These are phyloP conservation scores for Aurelia sp. DNA, from an alignment of 30 jellyfish, hydroid and myxozoan species.

Conservation along the genomic window DNA sequence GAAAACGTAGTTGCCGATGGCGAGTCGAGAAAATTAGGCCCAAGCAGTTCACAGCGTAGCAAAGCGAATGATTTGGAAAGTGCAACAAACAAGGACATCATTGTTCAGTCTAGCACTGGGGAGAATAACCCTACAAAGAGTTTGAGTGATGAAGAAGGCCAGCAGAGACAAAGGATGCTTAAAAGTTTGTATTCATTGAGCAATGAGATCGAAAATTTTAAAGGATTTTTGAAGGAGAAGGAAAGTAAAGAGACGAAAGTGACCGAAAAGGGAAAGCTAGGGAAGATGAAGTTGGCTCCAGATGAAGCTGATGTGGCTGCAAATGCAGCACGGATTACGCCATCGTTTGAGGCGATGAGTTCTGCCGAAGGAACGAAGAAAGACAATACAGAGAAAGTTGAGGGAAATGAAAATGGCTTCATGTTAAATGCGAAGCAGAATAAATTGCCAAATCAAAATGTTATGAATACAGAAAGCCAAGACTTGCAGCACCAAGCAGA, in stretches of 20 bases:
- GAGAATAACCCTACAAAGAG: neutral
- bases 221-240: slow-evolving; percentile 18
- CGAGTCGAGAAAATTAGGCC: neutral
- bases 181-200: slow-evolving; percentile 55
- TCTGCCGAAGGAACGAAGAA: neutral
- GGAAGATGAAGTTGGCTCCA: neutral
- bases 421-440: neutral
- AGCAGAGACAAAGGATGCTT: slow-evolving; percentile 41
- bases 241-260: neutral
- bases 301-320: neutral
- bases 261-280: neutral
- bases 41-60: neutral
- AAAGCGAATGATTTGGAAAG: neutral
- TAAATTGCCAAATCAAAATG: neutral
- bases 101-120: neutral
- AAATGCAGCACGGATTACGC: neutral
- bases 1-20: neutral
- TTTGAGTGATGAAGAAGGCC: slow-evolving; percentile 2
- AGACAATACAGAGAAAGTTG: neutral
- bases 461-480: neutral
- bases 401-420: neutral
- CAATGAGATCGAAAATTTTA: slow-evolving; percentile 51
- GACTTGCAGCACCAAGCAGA: neutral
- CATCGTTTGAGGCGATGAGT: neutral
- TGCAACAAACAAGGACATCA: neutral